These are phyloP conservation scores for Dryas iulia DNA, from an alignment of 1,140 invertebrate species.

Conservation along the genomic window DNA sequence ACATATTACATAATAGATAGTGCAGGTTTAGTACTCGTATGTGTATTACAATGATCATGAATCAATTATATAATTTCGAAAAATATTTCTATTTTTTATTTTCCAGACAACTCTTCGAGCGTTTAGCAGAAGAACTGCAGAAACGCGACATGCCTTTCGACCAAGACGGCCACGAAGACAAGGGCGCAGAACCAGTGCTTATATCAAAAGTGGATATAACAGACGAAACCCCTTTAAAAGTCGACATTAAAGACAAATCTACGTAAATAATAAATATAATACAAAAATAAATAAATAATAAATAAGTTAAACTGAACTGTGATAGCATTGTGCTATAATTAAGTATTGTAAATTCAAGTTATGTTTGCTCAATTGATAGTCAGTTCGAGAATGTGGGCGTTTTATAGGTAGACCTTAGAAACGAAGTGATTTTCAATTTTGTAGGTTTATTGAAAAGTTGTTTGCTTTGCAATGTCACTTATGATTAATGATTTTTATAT, in stretches of 20 bases:
- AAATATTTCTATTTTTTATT: background rate
- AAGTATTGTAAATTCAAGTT: constrained; percentile 4
- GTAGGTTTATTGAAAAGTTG: background rate
- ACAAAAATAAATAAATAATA: background rate
- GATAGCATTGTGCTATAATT: constrained; percentile 28
- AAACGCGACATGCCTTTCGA: constrained; percentile 55
- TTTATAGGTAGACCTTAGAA: background rate
- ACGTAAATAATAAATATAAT: constrained; percentile 30
- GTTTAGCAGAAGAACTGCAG: constrained; percentile 59
- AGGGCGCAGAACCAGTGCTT: constrained; percentile 59
- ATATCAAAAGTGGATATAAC: constrained; percentile 53
- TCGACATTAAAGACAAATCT: constrained; percentile 46
- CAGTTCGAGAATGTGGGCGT: background rate
- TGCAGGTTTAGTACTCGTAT: no score
- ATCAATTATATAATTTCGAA: no score
- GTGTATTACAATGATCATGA: no score
- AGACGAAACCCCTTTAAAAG: constrained; percentile 65
- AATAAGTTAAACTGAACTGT: constrained; percentile 31
- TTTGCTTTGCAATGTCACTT: no score
- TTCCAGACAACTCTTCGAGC: constrained; percentile 56
- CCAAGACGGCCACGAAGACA: constrained; percentile 46
- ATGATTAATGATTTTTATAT: no score
- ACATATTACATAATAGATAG: no score
- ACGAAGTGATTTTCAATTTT: background rate
- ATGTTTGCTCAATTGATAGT: constrained; percentile 14